phyloP scores from a whole-genome alignment of 2,113 vertebrate genomes.

The Pimephales promelas region DNA sequence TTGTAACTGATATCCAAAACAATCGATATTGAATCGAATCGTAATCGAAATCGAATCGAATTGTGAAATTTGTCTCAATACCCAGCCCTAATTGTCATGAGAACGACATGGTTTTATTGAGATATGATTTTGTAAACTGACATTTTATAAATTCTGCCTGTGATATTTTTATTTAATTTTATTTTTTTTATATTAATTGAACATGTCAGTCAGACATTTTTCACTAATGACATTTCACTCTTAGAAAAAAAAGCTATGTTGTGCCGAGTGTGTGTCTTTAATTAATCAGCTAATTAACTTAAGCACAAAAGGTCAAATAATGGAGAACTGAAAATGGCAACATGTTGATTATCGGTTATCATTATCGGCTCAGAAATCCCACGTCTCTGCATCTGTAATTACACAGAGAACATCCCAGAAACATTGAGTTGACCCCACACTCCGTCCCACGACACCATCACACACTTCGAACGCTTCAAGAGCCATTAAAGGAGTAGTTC shows the following conservation, averaged over 20 bases:
- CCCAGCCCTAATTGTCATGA: too few species aligned
- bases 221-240: too few species aligned
- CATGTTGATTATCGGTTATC: background rate
- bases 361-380: background rate
- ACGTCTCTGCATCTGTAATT: background rate
- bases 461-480: conserved; percentile 40
- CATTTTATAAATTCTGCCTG: background rate
- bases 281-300: background rate
- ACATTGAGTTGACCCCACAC: background rate
- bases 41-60: too few species aligned
- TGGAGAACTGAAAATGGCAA: background rate
- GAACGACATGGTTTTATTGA: too few species aligned
- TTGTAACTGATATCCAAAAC: too few species aligned
- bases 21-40: too few species aligned
- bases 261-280: background rate
- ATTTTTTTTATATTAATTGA: background rate
- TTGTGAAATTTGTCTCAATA: too few species aligned
- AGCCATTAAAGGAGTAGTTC: too few species aligned
- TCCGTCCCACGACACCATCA: conserved; percentile 4
- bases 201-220: background rate
- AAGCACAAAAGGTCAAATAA: background rate
- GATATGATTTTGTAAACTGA: background rate
- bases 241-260: too few species aligned
- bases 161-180: background rate
- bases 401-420: background rate